phyloP scores from a whole-genome alignment of 2,888 invertebrate species.

The Chymomyza procnemis region DNA sequence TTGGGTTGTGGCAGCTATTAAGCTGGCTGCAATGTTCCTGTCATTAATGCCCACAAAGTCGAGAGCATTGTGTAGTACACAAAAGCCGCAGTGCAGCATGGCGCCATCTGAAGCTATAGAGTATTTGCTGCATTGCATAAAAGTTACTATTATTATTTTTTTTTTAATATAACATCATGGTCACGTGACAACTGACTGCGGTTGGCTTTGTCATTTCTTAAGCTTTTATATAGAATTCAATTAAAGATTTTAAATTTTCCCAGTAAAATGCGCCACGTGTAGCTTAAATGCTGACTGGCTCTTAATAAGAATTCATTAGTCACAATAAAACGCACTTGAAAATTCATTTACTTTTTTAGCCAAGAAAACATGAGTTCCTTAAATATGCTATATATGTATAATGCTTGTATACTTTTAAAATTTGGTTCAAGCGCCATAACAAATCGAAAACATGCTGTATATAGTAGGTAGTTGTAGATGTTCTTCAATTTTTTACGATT shows the following conservation, averaged over 20 bases:
- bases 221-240: conserved; percentile 15
- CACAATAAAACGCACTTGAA: conserved; percentile 34
- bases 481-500: conserved; percentile 1
- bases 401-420: not conserved
- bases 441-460: not conserved
- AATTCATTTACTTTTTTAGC: conserved; percentile 36
- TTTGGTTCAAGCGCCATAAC: not conserved
- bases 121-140: conserved; percentile 1
- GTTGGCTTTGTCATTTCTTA: not conserved
- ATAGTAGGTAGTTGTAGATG: not conserved
- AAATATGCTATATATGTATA: not conserved
- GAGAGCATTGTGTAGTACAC: not conserved
- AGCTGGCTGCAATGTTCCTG: not conserved
- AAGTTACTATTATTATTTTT: too few species aligned
- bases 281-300: not conserved
- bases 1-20: not conserved
- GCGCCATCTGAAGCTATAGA: conserved; percentile 16
- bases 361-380: not conserved
- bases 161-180: conserved; percentile 6
- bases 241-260: not conserved
- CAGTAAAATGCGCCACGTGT: not conserved
- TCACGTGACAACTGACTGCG: not conserved
- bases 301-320: conserved; percentile 65
- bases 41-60: conserved; percentile 2
- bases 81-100: conserved; percentile 21